Base-by-base conservation (phyloP, 2,888 invertebrate genomes). In the Cheilosia pagana region DNA sequence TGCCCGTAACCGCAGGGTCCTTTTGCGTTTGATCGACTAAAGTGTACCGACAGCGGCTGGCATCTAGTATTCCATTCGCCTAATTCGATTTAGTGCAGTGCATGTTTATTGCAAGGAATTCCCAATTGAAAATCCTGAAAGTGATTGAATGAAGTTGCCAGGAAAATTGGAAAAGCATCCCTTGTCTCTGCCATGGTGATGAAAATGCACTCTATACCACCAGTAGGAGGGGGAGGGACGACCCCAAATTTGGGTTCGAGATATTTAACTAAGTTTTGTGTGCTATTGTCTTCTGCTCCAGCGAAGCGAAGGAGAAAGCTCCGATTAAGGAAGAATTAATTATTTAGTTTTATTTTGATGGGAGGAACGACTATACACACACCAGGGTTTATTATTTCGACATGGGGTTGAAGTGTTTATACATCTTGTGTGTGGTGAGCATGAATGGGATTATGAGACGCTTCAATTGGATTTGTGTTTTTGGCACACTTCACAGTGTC, bases 311-410 rank as follows among this genome's bases (percentile, higher is more conserved):
- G 28, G 25, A 41, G 77, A 53, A 53, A 72, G 62, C 57, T 59
- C 35, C 53, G 63, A 79, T 83, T 74, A 74, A 74, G 68, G 45
- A 68, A 23, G 63, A 82, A 82, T 82, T 83, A 83, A 79, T 83
- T 83, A 83, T 83, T 78, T 70, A 65, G 45, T 83, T 62, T 78
- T 65, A 59, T 81, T 68, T 70, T 70, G 45, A 31, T 50, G 28
- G 8, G 31, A 7, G 43, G 43, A 14, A 16, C n/a, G n/a, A 8
- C 14, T 41, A 7, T 16, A n/a, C n/a, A 8, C 14, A 16, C 35
- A 14, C 16, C 25, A 43, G 10, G 31, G 25, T 50, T 75, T 55
- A 39, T 65, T 23, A 23, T 19, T 21, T 23, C 28, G 57, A 59
- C 28, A 41, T 8, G 39, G 28, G 52, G 67, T 21, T 53, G 25